Evolutionary conservation across 1,140 invertebrate species (phyloP).

Genomic region (Venustaconcha ellipsiformis): DNA sequence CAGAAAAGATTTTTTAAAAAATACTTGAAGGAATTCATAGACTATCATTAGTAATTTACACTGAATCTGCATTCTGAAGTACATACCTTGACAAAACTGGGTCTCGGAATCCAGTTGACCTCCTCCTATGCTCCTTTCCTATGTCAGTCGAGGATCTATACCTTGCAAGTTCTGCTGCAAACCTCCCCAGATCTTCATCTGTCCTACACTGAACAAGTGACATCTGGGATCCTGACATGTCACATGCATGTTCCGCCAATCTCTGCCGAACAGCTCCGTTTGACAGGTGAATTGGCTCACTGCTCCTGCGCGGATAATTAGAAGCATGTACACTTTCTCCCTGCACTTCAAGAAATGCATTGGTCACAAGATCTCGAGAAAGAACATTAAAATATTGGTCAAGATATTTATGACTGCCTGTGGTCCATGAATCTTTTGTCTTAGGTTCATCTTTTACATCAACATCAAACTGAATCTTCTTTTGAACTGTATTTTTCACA

Average conservation of each 20-base stretch:
- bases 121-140: not conserved
- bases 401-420: slow-evolving; percentile 26
- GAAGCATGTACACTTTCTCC: slow-evolving; percentile 14
- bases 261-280: slow-evolving; percentile 27
- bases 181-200: no score
- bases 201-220: no score
- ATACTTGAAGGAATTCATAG: no score
- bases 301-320: slow-evolving; percentile 25
- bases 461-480: no score
- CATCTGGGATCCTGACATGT: no score
- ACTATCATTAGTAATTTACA: no score
- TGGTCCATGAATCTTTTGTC: not conserved
- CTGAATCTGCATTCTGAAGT: no score
- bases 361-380: slow-evolving; percentile 27
- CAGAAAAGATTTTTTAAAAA: no score
- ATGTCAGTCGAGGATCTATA: no score
- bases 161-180: no score
- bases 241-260: slow-evolving; percentile 3
- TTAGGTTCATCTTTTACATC: not conserved
- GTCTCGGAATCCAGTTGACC: slow-evolving; percentile 20
- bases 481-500: no score
- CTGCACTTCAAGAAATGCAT: slow-evolving; percentile 31
- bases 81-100: slow-evolving; percentile 29
- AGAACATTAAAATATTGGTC: slow-evolving; percentile 32
- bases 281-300: slow-evolving; percentile 32